Evolutionary conservation across 2,113 vertebrate genomes (phyloP), one percentile per base, ranked within the genome.

Genomic region (Psilopogon haemacephalus): DNA sequence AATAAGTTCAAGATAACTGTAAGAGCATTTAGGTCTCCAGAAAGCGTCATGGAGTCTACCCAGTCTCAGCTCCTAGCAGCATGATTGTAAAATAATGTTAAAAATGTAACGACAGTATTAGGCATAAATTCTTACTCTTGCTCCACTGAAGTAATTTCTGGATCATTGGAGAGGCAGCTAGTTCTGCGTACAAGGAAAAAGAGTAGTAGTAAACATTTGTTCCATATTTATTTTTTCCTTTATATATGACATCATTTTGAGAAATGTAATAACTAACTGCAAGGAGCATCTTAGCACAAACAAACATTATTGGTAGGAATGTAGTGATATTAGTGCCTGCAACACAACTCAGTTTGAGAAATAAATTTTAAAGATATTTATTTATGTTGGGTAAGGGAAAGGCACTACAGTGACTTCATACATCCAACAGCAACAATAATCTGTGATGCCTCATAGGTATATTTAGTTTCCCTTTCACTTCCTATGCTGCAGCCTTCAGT

Each of bases 111-210:
- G 90, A 90, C 26, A 79, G 33, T 62, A 96, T 46, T 72, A 93
- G 86, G 68, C 33, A 67, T 67, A 90, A 96, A 89, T 91, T 97
- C 98, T 98, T 98, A 98, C 98, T 97, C 97, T 91, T 98, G 97
- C 56, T 98, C 97, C 97, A 96, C 75, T 83, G 98, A 97, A 96
- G 97, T 91, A 38, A 97, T 96, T 97, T 98, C 98, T 89, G 98
- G 97, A 85, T 98, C 98, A 95, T 97, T 97, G 94, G 98, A 98
- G 95, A 98, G 97, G 96, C 98, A 98, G 97, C 97, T 97, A 95
- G 98, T 97, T 98, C 98, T 98, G 95, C 85, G 88, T 58, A 89
- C 74, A 97, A 96, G 84, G 69, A 40, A 89, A 96, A 95, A 97
- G 11, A 96, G 58, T 74, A 96, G 67, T 8, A 89, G 84, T 98